phyloP scores from a whole-genome alignment of 2,888 invertebrate genomes.

The Drosophila borealis region DNA sequence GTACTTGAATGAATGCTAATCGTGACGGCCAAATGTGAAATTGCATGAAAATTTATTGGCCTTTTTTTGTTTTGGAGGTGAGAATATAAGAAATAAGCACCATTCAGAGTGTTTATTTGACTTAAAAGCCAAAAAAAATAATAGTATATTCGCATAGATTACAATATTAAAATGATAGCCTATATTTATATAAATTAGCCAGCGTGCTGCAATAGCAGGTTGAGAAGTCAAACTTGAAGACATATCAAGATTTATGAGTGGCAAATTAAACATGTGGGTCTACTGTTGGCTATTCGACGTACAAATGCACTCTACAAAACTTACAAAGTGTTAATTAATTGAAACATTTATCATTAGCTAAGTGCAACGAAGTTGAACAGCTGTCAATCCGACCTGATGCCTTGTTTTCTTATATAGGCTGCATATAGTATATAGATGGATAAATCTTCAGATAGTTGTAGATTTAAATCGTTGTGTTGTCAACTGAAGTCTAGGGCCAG shows the following conservation, averaged over 20 bases:
- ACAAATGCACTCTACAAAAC: conserved; percentile 32
- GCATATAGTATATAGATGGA: neutral
- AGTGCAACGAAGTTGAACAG: conserved; percentile 24
- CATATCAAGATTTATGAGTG: conserved; percentile 3
- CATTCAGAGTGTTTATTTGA: neutral
- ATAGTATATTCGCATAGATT: too few relatives aligned
- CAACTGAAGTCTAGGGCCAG: conserved; percentile 18
- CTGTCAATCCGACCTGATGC: conserved; percentile 12
- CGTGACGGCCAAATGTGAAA: conserved; percentile 44
- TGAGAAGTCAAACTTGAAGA: neutral
- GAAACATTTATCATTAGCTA: conserved; percentile 33
- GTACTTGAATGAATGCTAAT: conserved; percentile 68
- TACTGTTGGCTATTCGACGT: conserved; percentile 10
- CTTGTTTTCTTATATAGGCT: conserved; percentile 1
- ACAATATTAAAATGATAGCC: too few relatives aligned
- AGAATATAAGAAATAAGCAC: neutral
- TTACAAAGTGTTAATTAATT: conserved; percentile 27
- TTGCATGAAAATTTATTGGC: conserved; percentile 61
- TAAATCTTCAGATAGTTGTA: conserved; percentile 7
- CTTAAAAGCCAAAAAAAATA: neutral
- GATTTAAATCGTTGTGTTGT: conserved; percentile 15
- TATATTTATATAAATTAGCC: neutral
- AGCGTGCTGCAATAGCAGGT: neutral
- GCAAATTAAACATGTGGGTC: neutral
- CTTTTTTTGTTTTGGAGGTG: conserved; percentile 52